Evolutionary conservation across 2,888 invertebrate species (phyloP).

Genomic region (Heliconius cydno): DNA sequence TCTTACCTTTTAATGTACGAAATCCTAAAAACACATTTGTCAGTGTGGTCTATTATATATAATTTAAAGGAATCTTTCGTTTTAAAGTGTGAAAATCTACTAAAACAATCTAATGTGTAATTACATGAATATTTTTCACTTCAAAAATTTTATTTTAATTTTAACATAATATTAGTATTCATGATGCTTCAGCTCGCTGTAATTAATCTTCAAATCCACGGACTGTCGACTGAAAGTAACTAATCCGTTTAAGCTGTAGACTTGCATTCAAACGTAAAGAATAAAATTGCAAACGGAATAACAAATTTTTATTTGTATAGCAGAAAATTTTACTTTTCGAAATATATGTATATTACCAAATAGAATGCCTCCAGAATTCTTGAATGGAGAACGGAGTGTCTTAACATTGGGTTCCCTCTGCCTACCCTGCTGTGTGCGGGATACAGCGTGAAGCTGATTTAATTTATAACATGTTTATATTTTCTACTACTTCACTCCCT

Average conservation of each 20-base stretch:
- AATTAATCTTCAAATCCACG: conserved; percentile 32
- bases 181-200: conserved; percentile 21
- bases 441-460: too few relatives aligned
- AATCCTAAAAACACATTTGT: too few relatives aligned
- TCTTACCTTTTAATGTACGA: too few relatives aligned
- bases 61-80: neutral
- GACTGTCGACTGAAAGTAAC: conserved; percentile 52
- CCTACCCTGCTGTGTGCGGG: too few relatives aligned
- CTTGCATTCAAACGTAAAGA: conserved; percentile 31
- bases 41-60: too few relatives aligned
- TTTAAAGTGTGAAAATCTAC: neutral
- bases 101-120: too few relatives aligned
- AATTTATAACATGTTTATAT: neutral
- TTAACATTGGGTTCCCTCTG: too few relatives aligned
- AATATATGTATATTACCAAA: neutral
- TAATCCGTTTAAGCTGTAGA: conserved; percentile 55
- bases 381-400: too few relatives aligned
- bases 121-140: conserved; percentile 5
- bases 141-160: neutral
- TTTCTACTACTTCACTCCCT: too few relatives aligned
- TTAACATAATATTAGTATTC: conserved; percentile 23
- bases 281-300: conserved; percentile 19
- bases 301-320: conserved; percentile 11
- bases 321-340: neutral
- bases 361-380: too few relatives aligned